phyloP scores from a whole-genome alignment of 2,888 invertebrate genomes.

The Pseudolycoriella hygida region DNA sequence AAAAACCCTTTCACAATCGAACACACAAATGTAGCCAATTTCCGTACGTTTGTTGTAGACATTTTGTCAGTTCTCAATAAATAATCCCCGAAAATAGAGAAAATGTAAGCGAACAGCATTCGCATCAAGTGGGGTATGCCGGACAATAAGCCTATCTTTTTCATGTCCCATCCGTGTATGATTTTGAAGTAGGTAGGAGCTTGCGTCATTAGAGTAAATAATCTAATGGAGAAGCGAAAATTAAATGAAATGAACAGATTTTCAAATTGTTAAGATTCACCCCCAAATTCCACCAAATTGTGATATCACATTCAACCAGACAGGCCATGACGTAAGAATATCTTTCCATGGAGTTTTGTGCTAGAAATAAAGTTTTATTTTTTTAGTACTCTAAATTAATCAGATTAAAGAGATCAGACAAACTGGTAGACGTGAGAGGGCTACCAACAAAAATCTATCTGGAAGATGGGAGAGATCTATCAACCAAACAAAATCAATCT shows the following conservation, averaged over 20 bases:
- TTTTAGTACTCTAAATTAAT: too few species aligned
- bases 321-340: constrained; percentile 38
- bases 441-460: too few species aligned
- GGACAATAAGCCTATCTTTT: constrained; percentile 41
- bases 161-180: constrained; percentile 49
- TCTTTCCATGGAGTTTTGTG: constrained; percentile 40
- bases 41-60: constrained; percentile 34
- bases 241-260: background rate
- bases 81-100: constrained; percentile 32
- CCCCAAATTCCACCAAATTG: constrained; percentile 48
- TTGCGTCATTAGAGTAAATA: constrained; percentile 34
- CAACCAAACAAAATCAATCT: too few species aligned
- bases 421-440: too few species aligned
- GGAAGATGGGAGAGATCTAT: too few species aligned
- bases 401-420: too few species aligned
- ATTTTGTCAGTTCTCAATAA: constrained; percentile 4
- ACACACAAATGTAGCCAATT: constrained; percentile 41
- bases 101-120: constrained; percentile 37
- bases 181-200: constrained; percentile 50
- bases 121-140: constrained; percentile 43
- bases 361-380: constrained; percentile 17
- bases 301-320: constrained; percentile 44
- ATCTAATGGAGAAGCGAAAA: constrained; percentile 1
- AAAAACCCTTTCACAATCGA: constrained; percentile 40
- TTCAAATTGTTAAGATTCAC: background rate